A percentile compares a stretch with the other conserved stretches of the same genome.
Conservation (phyloP, 2,888 invertebrate species). For the Dasypolia templi region DNA sequence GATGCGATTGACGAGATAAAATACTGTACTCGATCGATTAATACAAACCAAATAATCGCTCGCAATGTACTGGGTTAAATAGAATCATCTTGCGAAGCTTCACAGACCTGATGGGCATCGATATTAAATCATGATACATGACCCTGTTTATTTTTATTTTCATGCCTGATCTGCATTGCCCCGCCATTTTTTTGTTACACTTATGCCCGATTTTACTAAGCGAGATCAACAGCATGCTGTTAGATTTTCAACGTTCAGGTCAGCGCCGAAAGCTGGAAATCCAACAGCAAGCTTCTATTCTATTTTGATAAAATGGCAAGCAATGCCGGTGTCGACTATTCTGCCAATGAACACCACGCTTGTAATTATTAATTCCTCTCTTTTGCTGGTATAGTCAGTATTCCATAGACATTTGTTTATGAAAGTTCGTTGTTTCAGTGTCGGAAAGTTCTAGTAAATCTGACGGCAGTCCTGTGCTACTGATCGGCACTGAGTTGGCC, state of each 20-base stretch:
- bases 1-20: too few relatives aligned
- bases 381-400: neutral
- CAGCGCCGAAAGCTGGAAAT: too few relatives aligned
- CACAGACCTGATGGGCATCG: neutral
- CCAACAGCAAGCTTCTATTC: too few relatives aligned
- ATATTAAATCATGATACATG: neutral
- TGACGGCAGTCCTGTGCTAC: constrained; percentile 89
- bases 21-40: neutral
- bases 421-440: constrained; percentile 59
- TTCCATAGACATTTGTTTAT: neutral
- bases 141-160: neutral
- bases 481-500: constrained; percentile 93
- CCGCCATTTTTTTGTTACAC: neutral
- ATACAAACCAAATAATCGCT: too few relatives aligned
- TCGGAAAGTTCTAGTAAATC: constrained; percentile 83
- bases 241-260: neutral
- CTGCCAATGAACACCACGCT: too few relatives aligned
- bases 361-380: too few relatives aligned
- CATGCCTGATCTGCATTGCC: neutral
- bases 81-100: neutral
- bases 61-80: neutral
- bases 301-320: too few relatives aligned
- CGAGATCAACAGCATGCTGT: neutral
- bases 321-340: too few relatives aligned
- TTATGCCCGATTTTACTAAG: neutral